These are phyloP conservation scores for Hyphantria cunea DNA, from an alignment of 1,140 invertebrate genomes.

Conservation along the genomic window DNA sequence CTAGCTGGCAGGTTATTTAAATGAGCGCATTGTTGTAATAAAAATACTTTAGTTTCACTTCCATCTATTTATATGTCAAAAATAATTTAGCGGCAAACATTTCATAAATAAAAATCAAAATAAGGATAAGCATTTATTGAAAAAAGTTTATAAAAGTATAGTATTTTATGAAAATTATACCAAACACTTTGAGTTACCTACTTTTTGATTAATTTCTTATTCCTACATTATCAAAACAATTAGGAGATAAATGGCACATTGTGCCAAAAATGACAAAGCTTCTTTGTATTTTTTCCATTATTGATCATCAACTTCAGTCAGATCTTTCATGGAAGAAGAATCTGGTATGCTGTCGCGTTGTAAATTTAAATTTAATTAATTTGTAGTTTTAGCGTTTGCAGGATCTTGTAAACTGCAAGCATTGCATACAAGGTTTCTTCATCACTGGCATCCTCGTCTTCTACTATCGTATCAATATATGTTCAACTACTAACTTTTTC, in stretches of 20 bases:
- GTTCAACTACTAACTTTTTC: slow-evolving; percentile 64
- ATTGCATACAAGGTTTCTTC: slow-evolving; percentile 58
- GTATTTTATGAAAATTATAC: too few relatives aligned
- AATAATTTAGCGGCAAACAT: too few relatives aligned
- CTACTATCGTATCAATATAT: slow-evolving; percentile 39
- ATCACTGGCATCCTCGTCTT: slow-evolving; percentile 42
- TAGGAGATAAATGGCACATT: slow-evolving; percentile 60
- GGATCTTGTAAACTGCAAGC: slow-evolving; percentile 63
- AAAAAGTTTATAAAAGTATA: not conserved
- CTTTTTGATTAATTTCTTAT: slow-evolving; percentile 45
- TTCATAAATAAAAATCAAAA: too few relatives aligned
- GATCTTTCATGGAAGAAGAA: slow-evolving; percentile 64
- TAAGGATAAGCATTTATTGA: not conserved
- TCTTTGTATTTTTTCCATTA: slow-evolving; percentile 28
- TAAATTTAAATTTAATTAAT: too few relatives aligned
- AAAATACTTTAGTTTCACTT: too few relatives aligned
- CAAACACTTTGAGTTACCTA: slow-evolving; percentile 1
- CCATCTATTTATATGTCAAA: too few relatives aligned
- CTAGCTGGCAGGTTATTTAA: too few relatives aligned
- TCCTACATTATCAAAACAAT: slow-evolving; percentile 37
- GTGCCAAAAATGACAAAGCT: slow-evolving; percentile 45
- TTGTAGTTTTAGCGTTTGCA: slow-evolving; percentile 57
- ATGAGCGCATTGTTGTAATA: too few relatives aligned
- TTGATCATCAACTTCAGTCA: slow-evolving; percentile 41
- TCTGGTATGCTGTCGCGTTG: slow-evolving; percentile 46